Conservation (phyloP, 1,140 invertebrate genomes). For the Melanaphis sacchari region DNA sequence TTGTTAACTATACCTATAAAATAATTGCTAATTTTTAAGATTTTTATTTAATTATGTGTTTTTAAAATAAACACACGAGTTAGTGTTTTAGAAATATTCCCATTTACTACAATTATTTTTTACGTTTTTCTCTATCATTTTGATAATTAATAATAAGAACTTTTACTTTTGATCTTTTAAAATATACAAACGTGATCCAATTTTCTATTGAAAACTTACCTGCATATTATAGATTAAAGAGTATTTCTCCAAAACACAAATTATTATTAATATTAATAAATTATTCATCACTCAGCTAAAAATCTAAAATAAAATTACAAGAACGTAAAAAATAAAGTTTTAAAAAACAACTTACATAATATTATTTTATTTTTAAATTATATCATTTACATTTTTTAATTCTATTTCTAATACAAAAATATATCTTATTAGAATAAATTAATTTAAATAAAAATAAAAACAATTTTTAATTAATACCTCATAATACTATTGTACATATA, state of each 20-base stretch:
- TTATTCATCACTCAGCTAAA: too few species aligned
- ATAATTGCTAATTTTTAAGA: neutral
- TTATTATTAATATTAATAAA: too few species aligned
- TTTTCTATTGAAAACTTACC: neutral
- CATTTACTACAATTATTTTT: neutral
- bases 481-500: neutral
- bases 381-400: too few species aligned
- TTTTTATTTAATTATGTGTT: neutral
- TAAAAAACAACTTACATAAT: too few species aligned
- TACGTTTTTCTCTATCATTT: neutral
- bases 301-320: too few species aligned
- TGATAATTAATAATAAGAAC: neutral
- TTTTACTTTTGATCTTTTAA: neutral
- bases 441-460: neutral
- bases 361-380: too few species aligned
- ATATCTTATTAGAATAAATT: neutral
- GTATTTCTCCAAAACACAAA: neutral
- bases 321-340: too few species aligned
- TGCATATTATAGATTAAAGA: neutral
- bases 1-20: too few species aligned
- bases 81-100: neutral
- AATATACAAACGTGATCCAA: neutral
- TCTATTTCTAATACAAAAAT: too few species aligned
- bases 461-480: neutral
- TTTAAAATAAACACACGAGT: neutral